Evolutionary conservation across 2,113 vertebrate species (phyloP), one percentile per base, ranked within the genome.

Genomic region (Dissostichus mawsoni): DNA sequence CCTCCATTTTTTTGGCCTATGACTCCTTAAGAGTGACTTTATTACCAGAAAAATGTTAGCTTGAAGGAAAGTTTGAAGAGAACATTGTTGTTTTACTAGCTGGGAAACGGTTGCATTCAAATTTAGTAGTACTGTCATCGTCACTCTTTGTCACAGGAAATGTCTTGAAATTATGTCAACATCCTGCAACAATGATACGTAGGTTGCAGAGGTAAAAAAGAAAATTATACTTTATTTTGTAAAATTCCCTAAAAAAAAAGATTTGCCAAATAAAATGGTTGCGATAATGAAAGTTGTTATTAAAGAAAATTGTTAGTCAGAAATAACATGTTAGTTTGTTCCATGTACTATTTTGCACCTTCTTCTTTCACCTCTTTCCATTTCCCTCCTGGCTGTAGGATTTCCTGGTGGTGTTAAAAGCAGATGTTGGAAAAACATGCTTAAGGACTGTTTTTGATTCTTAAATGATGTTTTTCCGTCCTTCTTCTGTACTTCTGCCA

Each of bases 331-430:
- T 50, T 25, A 45, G 11, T 63, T 66, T 11, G n/a, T 69, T 78
- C 76, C 68, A 61, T 56, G 1, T 44, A 11, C 45, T 51, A 33
- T 78, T 80, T 68, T 76, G n/a, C 13, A 62, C 14, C 11, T 10
- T 55, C 11, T 23, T 62, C 65, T 33, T 41, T 29, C 11, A 50
- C 52, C 25, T 76, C 66, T 86, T 83, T 85, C 78, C 63, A 84
- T 74, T 85, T 84, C 66, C 76, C 18, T n/a, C 52, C 63, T 77
- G 56, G 55, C 50, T 81, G 18, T 59, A 5, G 57, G 52, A 52
- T 80, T 80, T 85, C 50, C 69, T 44, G 1, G 0, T 62, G 25
- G 11, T 58, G 47, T 71, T 53, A 69, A 41, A 11, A 84, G 65
- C 53, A 78, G 41, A 70, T 63, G 17, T 47, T 61, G 73, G 74